A percentile compares a stretch with the other conserved stretches of the same genome.
Conservation (phyloP, 2,113 vertebrate genomes). For the Dendropsophus ebraccatus region DNA sequence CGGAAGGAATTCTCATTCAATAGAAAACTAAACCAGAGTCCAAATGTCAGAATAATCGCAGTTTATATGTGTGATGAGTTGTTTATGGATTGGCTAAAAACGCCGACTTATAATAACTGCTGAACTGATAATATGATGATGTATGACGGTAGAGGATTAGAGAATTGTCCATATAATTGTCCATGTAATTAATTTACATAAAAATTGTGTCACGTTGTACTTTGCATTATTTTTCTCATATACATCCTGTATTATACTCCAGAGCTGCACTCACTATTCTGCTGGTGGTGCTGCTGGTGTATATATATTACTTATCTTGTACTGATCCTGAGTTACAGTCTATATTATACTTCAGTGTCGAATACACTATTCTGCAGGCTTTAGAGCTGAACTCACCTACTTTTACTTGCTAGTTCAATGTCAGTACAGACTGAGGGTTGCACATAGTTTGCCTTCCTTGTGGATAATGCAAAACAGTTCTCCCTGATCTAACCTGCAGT, state of each 20-base stretch:
- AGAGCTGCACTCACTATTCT: too few relatives aligned
- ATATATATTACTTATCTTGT: background rate
- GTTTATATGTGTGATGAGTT: slow-evolving; percentile 11
- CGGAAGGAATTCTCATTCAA: slow-evolving; percentile 24
- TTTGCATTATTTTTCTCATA: too few relatives aligned
- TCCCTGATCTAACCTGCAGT: too few relatives aligned
- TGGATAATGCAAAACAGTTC: too few relatives aligned
- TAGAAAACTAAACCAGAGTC: slow-evolving; percentile 40
- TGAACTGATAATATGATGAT: background rate
- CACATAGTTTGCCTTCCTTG: too few relatives aligned
- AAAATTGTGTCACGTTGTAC: background rate
- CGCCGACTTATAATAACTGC: background rate
- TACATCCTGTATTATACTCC: too few relatives aligned
- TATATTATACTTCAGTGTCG: too few relatives aligned
- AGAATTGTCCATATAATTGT: background rate
- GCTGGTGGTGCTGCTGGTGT: too few relatives aligned
- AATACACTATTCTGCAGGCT: too few relatives aligned
- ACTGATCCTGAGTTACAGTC: background rate
- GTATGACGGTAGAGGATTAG: background rate
- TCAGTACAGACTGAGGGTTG: too few relatives aligned
- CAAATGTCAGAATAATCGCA: slow-evolving; percentile 37
- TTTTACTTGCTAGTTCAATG: too few relatives aligned
- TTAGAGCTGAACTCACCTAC: too few relatives aligned
- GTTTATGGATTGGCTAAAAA: slow-evolving; percentile 47
- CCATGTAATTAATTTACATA: background rate